Conservation (phyloP, 2,113 vertebrate species). For the Scopus umbretta region DNA sequence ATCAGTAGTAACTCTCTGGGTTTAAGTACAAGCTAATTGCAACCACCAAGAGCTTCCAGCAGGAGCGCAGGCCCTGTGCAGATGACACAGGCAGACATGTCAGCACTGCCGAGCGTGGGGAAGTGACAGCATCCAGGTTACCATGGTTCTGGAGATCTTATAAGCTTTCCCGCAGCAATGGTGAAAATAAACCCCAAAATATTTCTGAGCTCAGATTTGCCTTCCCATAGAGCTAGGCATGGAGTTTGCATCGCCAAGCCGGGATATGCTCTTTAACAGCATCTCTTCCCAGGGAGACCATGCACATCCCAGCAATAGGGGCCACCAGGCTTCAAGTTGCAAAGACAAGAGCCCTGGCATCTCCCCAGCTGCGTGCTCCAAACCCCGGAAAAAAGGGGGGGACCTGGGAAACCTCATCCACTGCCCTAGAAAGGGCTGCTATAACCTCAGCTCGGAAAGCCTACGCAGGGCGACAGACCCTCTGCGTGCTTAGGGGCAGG, state of each 20-base stretch:
- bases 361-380: neutral
- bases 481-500: neutral
- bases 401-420: neutral
- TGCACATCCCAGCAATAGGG: neutral
- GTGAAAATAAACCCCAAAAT: neutral
- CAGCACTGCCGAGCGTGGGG: neutral
- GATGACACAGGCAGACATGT: neutral
- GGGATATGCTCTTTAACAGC: fast-evolving
- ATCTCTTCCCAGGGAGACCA: neutral
- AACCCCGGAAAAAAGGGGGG: neutral
- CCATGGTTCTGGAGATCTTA: neutral
- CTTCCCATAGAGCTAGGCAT: fast-evolving
- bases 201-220: neutral
- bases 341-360: neutral
- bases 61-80: fast-evolving
- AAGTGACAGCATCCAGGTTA: neutral
- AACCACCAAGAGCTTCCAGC: neutral
- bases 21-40: neutral
- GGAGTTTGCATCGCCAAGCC: neutral
- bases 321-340: fast-evolving
- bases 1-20: neutral
- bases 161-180: neutral
- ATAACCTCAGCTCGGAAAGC: neutral
- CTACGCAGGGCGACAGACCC: fast-evolving
- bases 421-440: neutral